Percentiles rank a stretch among this genome's conserved stretches.
Evolutionary conservation across 2,797 vertebrate species (phyloP).

Genomic region (Myripristis jacobus): DNA sequence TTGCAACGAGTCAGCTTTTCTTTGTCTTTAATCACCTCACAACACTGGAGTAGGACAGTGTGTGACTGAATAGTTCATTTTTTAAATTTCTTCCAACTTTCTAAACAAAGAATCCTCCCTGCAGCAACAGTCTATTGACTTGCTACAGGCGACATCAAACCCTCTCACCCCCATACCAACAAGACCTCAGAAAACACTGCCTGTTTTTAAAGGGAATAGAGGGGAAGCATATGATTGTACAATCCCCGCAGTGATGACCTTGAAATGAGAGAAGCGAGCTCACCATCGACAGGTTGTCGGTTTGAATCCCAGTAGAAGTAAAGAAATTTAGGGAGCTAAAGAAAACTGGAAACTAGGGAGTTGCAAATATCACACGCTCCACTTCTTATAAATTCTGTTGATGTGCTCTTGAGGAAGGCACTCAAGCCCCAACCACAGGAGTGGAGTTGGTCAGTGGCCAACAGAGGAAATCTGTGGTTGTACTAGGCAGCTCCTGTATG

Average conservation of each 20-base stretch:
- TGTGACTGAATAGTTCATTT: not conserved
- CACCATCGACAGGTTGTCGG: constrained; percentile 27
- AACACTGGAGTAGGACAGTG: constrained; percentile 8
- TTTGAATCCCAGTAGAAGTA: constrained; percentile 56
- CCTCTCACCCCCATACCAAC: constrained; percentile 1
- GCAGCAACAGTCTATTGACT: not conserved
- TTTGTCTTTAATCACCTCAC: constrained; percentile 32
- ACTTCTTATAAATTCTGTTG: constrained; percentile 71
- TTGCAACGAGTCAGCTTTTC: constrained; percentile 46
- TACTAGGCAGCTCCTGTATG: constrained; percentile 71
- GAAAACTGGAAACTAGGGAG: constrained; percentile 67
- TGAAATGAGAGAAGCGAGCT: constrained; percentile 37
- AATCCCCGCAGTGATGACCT: constrained; percentile 25
- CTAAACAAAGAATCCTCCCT: constrained; percentile 6
- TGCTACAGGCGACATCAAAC: constrained; percentile 12
- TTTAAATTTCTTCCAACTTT: constrained; percentile 9
- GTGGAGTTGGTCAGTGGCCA: constrained; percentile 70
- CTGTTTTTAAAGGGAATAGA: constrained; percentile 21
- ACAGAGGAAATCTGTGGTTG: constrained; percentile 75
- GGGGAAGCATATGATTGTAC: constrained; percentile 1
- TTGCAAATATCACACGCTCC: constrained; percentile 68
- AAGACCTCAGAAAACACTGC: not conserved
- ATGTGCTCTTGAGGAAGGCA: constrained; percentile 74
- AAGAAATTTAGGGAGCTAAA: constrained; percentile 63
- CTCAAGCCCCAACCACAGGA: constrained; percentile 69